Evolutionary conservation across 2,888 invertebrate species (phyloP), one percentile per base, ranked within the genome.

Genomic region (Entomobrya multifasciata): DNA sequence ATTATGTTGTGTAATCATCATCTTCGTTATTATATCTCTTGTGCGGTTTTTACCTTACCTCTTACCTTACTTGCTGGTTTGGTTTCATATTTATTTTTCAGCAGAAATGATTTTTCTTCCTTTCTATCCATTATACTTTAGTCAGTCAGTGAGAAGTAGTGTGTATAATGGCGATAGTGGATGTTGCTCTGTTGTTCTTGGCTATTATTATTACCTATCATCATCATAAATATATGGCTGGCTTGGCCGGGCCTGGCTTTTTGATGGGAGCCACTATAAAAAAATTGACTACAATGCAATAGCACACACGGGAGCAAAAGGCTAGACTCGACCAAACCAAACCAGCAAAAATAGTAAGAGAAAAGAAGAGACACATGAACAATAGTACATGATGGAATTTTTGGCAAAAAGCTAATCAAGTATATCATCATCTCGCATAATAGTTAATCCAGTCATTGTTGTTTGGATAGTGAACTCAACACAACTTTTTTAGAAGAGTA

Each of bases 391-490:
- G 3, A 30, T 5, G 27, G 74, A 27, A 52, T 74, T n/a, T n/a
- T 36, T 36, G 49, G 74, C 47, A 44, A 74, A 74, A 52, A 44
- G 22, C 80, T 80, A 80, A 80, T 80, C 67, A 65, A 80, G 80
- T 80, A 47, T 52, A 80, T 67, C 67, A 49, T 74, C 74, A 52
- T 52, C 74, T 74, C 27, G 49, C 47, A 36, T 36, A 70, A 70
- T 60, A 77, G 65, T 80, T 67, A 67, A 80, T 80, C 80, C 80
- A 67, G 80, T 30, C 65, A 80, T 79, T 79, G 79, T 79, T 65
- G 52, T 65, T 78, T 44, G 17, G 49, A 47, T 44, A 20, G 67
- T 74, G 52, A 74, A 52, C 74, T 5, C 74, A 49, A 52, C 52
- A 49, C n/a, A 74, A 52, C 74, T 74, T 10, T 17, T 52, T 27